Percentiles rank a stretch among this genome's conserved stretches.
Evolutionary conservation across 2,888 invertebrate species (phyloP).

Genomic region (Ophioninae sp.): DNA sequence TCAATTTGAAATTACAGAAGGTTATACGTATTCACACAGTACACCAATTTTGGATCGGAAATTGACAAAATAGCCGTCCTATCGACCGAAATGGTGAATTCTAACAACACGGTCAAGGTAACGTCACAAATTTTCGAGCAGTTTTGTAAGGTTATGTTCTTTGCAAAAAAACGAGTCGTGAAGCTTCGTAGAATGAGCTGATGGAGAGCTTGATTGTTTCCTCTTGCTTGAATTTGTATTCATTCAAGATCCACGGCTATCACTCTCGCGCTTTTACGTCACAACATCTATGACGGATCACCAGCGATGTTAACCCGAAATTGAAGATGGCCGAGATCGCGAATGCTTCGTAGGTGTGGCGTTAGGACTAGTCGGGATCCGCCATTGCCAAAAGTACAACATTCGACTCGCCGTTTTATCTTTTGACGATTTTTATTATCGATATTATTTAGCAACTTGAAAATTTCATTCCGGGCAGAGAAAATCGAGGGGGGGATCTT

Average conservation of each 20-base stretch:
- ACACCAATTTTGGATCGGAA: no score
- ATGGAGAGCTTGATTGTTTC: not conserved
- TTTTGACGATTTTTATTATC: conserved; percentile 16
- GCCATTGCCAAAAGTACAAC: not conserved
- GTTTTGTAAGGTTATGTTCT: not conserved
- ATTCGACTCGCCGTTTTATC: not conserved
- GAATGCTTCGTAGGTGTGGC: not conserved
- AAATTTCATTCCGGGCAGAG: conserved; percentile 2
- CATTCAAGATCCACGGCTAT: not conserved
- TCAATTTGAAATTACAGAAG: not conserved
- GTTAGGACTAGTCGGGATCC: not conserved
- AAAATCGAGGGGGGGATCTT: not conserved
- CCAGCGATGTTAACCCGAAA: not conserved
- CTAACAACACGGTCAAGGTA: not conserved
- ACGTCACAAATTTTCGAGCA: not conserved
- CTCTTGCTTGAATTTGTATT: not conserved
- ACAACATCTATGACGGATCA: no score
- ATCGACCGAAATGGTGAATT: not conserved
- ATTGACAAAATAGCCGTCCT: not conserved
- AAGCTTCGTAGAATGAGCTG: not conserved
- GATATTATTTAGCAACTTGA: not conserved
- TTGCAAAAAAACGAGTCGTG: not conserved
- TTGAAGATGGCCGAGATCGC: not conserved
- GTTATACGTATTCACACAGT: no score
- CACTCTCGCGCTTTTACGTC: not conserved